Base-by-base conservation (phyloP, 2,113 vertebrate species). In the Origma solitaria region DNA sequence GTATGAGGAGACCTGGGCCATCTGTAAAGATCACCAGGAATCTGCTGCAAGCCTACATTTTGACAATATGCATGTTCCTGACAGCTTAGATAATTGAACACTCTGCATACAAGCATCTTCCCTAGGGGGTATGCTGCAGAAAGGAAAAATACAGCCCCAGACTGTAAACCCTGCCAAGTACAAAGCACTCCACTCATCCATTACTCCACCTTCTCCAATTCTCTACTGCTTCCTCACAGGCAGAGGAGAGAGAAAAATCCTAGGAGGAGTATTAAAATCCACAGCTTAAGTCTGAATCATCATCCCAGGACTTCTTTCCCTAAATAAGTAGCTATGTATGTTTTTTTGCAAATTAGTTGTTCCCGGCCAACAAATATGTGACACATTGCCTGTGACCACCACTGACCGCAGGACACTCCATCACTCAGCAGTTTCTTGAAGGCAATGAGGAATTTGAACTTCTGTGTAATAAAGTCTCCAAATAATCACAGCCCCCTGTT, bases 31-130 rank as follows among this genome's bases (percentile, higher is more conserved):
- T 90, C 79, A 66, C 58, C 33, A 70, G 27, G 28, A 93, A 81
- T 81, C 71, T 86, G 72, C 49, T 92, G 69, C 83, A 92, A 81
- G 38, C 22, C 69, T 84, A 25, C 60, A 31, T 84, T 92, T 88
- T 75, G 69, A 86, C 60, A 78, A 64, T n/a, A 77, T 1, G 3
- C 49, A 40, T 70, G 90, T 70, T 94, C 42, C 82, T 90, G 79
- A 92, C 79, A 90, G 88, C 76, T 82, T 35, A 65, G 90, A 65
- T 95, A 95, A 93, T 31, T 93, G 79, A 95, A 88, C 42, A 47
- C 38, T 79, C 75, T 90, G 66, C 85, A 77, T 83, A 92, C 50
- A 90, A 86, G 70, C 94, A 62, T 54, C 62, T 88, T 95, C 90
- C 92, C 82, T 50, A 86, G 85, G 75, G 90, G 27, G 11, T 86